These are phyloP conservation scores for Nipponacmea schrenckii DNA, from an alignment of 2,888 invertebrate genomes.

Conservation along the genomic window DNA sequence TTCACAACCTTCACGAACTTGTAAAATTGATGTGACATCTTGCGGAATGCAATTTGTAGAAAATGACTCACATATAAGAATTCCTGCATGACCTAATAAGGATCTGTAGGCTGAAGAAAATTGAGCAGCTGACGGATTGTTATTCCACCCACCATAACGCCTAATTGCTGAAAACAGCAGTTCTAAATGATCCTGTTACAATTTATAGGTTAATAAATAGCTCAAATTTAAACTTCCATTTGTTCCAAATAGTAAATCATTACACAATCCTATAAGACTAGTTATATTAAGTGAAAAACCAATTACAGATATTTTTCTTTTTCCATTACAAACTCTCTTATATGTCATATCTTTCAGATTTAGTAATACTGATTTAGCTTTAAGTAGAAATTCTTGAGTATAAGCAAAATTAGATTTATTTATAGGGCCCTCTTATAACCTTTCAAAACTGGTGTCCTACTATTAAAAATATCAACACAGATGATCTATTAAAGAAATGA, in stretches of 20 bases:
- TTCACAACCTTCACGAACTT: too few relatives aligned
- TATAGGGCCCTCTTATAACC: conserved; percentile 14
- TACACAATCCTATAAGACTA: neutral
- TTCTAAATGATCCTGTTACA: conserved; percentile 17
- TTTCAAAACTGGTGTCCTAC: conserved; percentile 8
- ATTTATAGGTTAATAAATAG: conserved; percentile 14
- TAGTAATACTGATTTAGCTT: neutral
- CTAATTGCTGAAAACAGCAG: conserved; percentile 10
- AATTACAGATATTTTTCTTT: conserved; percentile 8
- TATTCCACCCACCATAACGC: conserved; percentile 11
- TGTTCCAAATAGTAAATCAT: neutral
- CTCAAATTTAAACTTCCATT: neutral
- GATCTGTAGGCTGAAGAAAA: conserved; percentile 7
- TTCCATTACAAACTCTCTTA: conserved; percentile 3
- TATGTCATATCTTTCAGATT: conserved; percentile 3
- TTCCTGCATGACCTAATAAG: conserved; percentile 11
- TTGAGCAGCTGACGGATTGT: conserved; percentile 12
- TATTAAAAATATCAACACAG: conserved; percentile 12
- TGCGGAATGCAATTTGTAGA: too few relatives aligned
- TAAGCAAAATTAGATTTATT: neutral
- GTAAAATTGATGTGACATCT: neutral
- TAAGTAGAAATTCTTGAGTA: neutral
- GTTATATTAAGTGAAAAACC: conserved; percentile 13
- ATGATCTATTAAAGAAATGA: neutral
- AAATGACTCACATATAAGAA: too few relatives aligned